Conservation (phyloP, 2,113 vertebrate species). For the Phalacrocorax carbo region DNA sequence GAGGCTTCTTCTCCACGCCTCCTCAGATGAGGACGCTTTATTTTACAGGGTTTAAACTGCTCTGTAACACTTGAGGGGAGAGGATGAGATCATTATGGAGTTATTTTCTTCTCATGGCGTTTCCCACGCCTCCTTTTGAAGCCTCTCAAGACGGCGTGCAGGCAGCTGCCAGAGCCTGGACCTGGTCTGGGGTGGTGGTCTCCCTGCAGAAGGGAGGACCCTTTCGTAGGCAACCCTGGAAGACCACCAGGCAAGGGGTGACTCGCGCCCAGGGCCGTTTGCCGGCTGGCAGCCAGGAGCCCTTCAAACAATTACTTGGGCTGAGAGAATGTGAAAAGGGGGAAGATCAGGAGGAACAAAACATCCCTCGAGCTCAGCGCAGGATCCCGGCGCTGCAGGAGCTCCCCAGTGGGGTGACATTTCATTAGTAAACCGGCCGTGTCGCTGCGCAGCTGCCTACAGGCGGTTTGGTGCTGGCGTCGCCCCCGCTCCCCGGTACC, state of each 20-base stretch:
- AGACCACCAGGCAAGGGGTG: background rate
- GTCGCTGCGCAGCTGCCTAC: background rate
- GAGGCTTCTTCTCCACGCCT: background rate
- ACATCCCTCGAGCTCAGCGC: background rate
- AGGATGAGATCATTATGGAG: background rate
- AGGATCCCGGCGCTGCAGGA: background rate
- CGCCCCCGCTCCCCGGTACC: rapidly evolving
- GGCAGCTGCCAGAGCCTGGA: background rate
- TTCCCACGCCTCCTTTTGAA: background rate
- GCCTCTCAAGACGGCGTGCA: background rate
- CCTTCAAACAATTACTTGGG: background rate
- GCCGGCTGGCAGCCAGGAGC: background rate
- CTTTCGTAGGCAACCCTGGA: background rate
- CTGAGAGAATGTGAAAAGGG: rapidly evolving
- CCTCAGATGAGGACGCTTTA: background rate
- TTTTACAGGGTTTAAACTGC: background rate
- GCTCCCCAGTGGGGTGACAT: background rate
- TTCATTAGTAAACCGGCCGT: background rate
- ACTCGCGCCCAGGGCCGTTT: background rate
- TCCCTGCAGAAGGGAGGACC: background rate
- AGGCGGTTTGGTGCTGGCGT: background rate
- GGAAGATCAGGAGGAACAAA: background rate
- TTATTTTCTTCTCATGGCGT: background rate
- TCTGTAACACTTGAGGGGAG: background rate
- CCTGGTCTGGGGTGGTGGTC: background rate